These are phyloP conservation scores for Odocoileus hemionus DNA, from an alignment of 2,113 vertebrate species.

Conservation along the genomic window DNA sequence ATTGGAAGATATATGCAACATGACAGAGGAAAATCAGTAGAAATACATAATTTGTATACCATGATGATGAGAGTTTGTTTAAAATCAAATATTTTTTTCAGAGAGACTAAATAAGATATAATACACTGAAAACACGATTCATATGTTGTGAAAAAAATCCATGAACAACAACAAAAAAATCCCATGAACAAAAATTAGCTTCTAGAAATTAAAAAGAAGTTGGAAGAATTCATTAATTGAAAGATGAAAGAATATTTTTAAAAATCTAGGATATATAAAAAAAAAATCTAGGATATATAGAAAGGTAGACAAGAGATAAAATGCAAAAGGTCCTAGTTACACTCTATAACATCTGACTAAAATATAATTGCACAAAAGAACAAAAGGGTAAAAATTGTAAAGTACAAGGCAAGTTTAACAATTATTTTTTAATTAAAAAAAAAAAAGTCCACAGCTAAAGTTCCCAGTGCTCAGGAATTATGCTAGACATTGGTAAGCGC, in stretches of 20 bases:
- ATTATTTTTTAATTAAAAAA: neutral
- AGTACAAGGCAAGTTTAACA: neutral
- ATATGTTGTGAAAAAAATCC: neutral
- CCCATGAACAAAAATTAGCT: neutral
- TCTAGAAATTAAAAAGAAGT: neutral
- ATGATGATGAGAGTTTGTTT: neutral
- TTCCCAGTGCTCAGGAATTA: neutral
- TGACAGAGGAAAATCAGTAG: neutral
- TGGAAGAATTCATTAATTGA: neutral
- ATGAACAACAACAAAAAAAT: neutral
- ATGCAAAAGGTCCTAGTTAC: neutral
- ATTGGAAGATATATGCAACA: neutral
- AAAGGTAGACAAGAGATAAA: neutral
- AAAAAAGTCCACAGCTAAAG: neutral
- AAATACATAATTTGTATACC: neutral
- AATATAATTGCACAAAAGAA: neutral
- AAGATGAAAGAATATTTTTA: neutral
- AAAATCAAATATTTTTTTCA: neutral
- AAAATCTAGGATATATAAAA: neutral
- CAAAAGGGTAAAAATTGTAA: neutral
- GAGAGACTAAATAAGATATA: neutral
- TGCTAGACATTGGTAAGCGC: neutral
- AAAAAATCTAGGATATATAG: neutral
- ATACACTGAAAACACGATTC: neutral
- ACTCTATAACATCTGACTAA: neutral